Percentiles rank a stretch among this genome's conserved stretches.
Conservation (phyloP, 2,797 vertebrate genomes). For the Naso thynnoides region DNA sequence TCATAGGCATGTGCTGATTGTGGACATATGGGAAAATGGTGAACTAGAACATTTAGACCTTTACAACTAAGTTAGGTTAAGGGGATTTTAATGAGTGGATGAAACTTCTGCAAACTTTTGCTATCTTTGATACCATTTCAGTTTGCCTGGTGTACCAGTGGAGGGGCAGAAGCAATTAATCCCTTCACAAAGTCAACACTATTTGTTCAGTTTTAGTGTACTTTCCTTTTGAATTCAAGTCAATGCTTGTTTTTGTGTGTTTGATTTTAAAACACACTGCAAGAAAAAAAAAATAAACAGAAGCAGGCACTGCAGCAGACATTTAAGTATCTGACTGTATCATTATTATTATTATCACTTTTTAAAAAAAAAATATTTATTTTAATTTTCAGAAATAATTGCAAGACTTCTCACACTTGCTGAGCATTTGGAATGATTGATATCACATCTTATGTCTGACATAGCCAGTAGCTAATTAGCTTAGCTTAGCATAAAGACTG, state of each 20-base stretch:
- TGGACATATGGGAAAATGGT: not conserved
- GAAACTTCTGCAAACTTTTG: not conserved
- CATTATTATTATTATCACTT: no score
- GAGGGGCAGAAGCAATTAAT: not conserved
- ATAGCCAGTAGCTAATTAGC: not conserved
- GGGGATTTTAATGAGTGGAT: not conserved
- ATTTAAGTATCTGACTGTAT: no score
- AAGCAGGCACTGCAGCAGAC: no score
- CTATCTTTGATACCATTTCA: not conserved
- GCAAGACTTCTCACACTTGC: no score
- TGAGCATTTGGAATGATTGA: no score
- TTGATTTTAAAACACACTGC: not conserved
- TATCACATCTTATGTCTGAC: no score
- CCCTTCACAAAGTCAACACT: not conserved
- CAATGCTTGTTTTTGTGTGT: not conserved
- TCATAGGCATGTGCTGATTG: slow-evolving; percentile 4
- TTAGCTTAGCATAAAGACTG: not conserved
- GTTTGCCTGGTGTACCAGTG: no score
- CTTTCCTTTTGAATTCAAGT: not conserved
- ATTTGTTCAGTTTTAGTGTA: not conserved
- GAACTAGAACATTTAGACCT: not conserved
- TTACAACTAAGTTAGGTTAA: not conserved
- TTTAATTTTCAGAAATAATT: no score
- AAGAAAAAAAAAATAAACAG: no score
- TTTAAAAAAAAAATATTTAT: no score